These are phyloP conservation scores for Nephrocerus scutellatus DNA, from an alignment of 2,888 invertebrate genomes.

Conservation along the genomic window DNA sequence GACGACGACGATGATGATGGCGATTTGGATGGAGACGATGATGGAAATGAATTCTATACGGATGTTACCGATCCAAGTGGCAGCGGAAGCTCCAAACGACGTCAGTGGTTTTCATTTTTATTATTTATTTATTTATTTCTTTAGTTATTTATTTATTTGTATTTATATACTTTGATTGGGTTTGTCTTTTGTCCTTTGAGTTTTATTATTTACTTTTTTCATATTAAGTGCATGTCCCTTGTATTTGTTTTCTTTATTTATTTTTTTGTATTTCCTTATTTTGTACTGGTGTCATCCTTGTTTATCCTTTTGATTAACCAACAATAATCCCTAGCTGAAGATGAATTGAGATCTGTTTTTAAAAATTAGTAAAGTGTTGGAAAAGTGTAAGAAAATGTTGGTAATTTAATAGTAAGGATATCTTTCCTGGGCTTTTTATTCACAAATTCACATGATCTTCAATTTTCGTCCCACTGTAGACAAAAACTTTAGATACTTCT, in stretches of 20 bases:
- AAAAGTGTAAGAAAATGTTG: no score
- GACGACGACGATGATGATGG: slow-evolving; percentile 16
- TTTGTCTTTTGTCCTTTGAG: slow-evolving; percentile 11
- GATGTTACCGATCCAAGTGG: slow-evolving; percentile 30
- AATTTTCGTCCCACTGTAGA: no score
- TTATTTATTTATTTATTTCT: slow-evolving; percentile 13
- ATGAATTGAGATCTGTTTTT: no score
- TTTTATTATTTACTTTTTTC: slow-evolving; percentile 19
- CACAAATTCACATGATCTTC: no score
- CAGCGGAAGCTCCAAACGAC: slow-evolving; percentile 29
- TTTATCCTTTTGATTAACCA: slow-evolving; percentile 16
- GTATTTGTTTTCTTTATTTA: slow-evolving; percentile 7
- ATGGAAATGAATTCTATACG: slow-evolving; percentile 31
- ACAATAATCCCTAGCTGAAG: no score
- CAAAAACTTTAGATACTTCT: no score
- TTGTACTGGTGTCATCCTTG: slow-evolving; percentile 1
- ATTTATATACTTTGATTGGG: slow-evolving; percentile 2
- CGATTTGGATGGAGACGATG: slow-evolving; percentile 25
- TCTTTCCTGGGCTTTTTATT: no score
- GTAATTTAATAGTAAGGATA: no score
- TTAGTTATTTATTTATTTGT: not conserved
- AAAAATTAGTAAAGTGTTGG: no score
- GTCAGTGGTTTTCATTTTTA: slow-evolving; percentile 42
- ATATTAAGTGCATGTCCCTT: slow-evolving; percentile 12
- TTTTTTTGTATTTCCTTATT: slow-evolving; percentile 12